phyloP scores from a whole-genome alignment of 2,888 invertebrate species.

The Hedychridium roseum region DNA sequence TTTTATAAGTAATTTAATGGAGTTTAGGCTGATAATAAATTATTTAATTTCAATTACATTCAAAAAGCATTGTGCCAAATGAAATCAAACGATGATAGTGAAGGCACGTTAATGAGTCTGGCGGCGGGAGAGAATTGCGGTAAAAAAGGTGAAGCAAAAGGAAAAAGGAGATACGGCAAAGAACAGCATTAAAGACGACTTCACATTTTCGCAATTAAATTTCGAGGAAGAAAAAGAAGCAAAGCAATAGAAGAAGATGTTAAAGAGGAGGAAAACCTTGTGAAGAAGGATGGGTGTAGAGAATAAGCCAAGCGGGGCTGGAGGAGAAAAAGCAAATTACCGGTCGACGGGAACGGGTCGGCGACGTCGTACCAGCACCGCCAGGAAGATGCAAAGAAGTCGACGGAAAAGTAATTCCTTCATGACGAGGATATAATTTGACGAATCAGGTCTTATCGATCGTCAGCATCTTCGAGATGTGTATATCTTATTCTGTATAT shows the following conservation, averaged over 20 bases:
- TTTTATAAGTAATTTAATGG: too few relatives aligned
- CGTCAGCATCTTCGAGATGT: too few relatives aligned
- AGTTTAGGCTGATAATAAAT: too few relatives aligned
- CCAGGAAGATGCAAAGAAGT: conserved; percentile 24
- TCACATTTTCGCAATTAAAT: conserved; percentile 50
- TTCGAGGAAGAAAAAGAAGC: conserved; percentile 30
- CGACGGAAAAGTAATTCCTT: conserved; percentile 20
- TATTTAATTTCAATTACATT: too few relatives aligned
- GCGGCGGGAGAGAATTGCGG: too few relatives aligned
- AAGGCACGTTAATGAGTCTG: too few relatives aligned
- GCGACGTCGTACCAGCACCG: conserved; percentile 17
- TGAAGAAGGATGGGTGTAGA: conserved; percentile 1
- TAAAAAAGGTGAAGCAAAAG: conserved; percentile 10
- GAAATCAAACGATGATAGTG: too few relatives aligned
- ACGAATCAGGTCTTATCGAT: too few relatives aligned
- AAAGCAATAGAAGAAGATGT: conserved; percentile 14
- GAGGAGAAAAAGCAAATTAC: conserved; percentile 47
- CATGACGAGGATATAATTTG: conserved; percentile 28
- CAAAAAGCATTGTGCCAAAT: too few relatives aligned
- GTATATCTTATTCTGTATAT: too few relatives aligned
- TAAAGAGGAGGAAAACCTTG: conserved; percentile 10
- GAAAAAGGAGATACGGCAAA: conserved; percentile 7
- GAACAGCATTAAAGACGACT: conserved; percentile 47
- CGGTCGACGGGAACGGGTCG: conserved; percentile 26
- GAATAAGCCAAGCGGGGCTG: background rate